These are phyloP conservation scores for Scaptomyza polygonia DNA, from an alignment of 2,888 invertebrate species.

Conservation along the genomic window DNA sequence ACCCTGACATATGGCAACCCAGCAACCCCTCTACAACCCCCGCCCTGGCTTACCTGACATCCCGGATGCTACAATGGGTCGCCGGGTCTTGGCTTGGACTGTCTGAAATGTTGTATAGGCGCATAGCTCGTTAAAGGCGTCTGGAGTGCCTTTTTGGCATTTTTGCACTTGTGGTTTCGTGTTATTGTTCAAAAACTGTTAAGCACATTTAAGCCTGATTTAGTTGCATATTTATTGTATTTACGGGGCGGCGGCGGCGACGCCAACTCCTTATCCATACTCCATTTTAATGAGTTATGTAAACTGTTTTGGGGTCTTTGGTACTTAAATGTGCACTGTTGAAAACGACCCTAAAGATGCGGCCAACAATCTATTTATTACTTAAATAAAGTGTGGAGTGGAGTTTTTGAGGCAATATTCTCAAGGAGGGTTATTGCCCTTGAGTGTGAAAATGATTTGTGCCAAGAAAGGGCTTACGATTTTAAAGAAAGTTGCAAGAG, in stretches of 20 bases:
- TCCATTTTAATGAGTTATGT: slow-evolving; percentile 74
- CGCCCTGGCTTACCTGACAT: slow-evolving; percentile 8
- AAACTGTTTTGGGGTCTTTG: slow-evolving; percentile 55
- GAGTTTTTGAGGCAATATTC: background rate
- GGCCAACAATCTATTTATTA: slow-evolving; percentile 40
- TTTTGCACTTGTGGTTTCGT: slow-evolving; percentile 75
- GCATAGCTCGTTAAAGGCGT: slow-evolving; percentile 60
- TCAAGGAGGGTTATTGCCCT: slow-evolving; percentile 5
- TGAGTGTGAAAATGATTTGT: background rate
- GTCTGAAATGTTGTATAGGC: slow-evolving; percentile 27
- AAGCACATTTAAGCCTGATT: slow-evolving; percentile 81
- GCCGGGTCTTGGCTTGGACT: slow-evolving; percentile 15
- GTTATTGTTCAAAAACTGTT: slow-evolving; percentile 80
- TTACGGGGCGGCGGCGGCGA: slow-evolving; percentile 26
- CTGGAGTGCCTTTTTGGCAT: slow-evolving; percentile 58
- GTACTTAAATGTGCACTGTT: slow-evolving; percentile 23
- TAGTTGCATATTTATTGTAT: slow-evolving; percentile 79
- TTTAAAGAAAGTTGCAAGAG: background rate
- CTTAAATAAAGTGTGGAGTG: slow-evolving; percentile 3
- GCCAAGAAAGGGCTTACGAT: background rate
- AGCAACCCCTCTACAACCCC: background rate
- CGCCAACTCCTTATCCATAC: slow-evolving; percentile 9
- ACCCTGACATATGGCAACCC: slow-evolving; percentile 77
- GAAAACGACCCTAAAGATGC: slow-evolving; percentile 15
- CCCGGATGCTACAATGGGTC: slow-evolving; percentile 14